A percentile compares a stretch with the other conserved stretches of the same genome.
Conservation (phyloP, 2,113 vertebrate species). For the Pelecanus crispus region DNA sequence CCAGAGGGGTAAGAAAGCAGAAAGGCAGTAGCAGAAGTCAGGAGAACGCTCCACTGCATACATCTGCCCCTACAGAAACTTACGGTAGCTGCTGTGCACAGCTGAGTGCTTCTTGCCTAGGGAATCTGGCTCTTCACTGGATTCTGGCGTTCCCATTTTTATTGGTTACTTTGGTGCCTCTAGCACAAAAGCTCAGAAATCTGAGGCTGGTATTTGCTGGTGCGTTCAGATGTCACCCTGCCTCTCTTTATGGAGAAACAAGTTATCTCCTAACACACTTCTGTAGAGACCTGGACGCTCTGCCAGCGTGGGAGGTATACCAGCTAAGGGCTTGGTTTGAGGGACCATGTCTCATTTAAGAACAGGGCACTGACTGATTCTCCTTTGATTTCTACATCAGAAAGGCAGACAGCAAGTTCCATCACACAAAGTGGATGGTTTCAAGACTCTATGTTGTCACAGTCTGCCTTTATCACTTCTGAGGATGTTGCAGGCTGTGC, state of each 20-base stretch:
- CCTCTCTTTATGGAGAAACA: background rate
- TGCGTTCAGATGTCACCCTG: background rate
- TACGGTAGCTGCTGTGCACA: background rate
- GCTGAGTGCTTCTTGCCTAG: background rate
- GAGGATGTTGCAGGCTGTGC: background rate
- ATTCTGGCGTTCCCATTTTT: background rate
- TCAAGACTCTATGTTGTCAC: rapidly evolving
- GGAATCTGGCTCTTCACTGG: background rate
- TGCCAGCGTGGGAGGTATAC: rapidly evolving
- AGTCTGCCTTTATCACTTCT: background rate
- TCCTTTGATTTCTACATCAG: background rate
- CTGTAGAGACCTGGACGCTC: background rate
- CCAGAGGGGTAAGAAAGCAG: background rate
- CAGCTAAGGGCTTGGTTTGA: background rate
- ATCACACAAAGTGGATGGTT: background rate
- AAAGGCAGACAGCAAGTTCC: background rate
- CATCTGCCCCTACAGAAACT: background rate
- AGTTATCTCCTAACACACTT: background rate
- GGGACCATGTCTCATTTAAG: background rate
- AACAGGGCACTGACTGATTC: background rate
- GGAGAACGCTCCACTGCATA: background rate
- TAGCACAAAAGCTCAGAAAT: background rate
- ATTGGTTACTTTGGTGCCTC: background rate
- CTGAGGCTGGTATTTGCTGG: background rate
- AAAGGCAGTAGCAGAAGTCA: background rate